These are phyloP conservation scores for Myiagra hebetior DNA, from an alignment of 2,113 vertebrate species.

Conservation along the genomic window DNA sequence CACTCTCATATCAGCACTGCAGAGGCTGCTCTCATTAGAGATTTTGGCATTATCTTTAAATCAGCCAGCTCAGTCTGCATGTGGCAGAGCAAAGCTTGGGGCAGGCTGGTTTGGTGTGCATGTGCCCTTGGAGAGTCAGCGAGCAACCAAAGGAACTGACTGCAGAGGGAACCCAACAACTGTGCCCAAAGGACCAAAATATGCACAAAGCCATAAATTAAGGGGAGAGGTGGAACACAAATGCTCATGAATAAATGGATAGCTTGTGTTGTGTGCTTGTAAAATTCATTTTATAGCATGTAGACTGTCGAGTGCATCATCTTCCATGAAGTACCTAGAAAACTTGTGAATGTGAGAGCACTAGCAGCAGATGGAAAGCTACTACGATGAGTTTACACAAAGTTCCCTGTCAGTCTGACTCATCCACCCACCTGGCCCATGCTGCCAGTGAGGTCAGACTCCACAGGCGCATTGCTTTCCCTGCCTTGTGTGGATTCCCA, in stretches of 20 bases:
- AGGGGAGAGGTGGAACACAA: background rate
- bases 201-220: background rate
- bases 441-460: background rate
- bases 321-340: background rate
- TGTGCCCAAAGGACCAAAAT: background rate
- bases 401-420: background rate
- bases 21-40: background rate
- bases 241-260: background rate
- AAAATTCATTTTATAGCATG: background rate
- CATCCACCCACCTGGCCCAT: background rate
- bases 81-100: rapidly evolving
- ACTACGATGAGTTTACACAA: background rate
- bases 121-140: background rate
- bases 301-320: background rate
- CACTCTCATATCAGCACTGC: background rate
- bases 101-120: background rate
- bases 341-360: background rate
- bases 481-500: background rate
- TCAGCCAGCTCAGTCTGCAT: background rate
- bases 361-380: background rate
- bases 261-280: background rate
- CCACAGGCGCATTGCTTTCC: background rate
- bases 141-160: background rate
- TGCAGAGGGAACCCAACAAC: background rate
- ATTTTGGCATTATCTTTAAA: background rate